phyloP scores from a whole-genome alignment of 2,113 vertebrate species.

The Mus pahari region DNA sequence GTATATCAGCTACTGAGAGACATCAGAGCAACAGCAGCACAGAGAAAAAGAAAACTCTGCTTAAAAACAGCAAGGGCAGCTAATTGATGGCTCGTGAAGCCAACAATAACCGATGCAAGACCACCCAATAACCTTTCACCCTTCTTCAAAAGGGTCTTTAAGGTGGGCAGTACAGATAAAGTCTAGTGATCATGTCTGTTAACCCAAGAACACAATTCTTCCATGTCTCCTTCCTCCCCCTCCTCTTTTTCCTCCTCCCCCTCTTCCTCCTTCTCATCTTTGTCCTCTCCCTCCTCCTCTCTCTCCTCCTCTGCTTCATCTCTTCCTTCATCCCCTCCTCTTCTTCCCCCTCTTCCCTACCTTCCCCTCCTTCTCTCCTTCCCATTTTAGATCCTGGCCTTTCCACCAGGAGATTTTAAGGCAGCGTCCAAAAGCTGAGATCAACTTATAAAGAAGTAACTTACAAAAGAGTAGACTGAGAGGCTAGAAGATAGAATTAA shows the following conservation, averaged over 20 bases:
- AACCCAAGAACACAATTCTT: rapidly evolving
- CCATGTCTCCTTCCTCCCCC: background rate
- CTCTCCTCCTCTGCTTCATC: background rate
- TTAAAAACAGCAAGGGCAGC: background rate
- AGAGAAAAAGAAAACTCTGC: slow-evolving; percentile 41
- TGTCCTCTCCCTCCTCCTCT: background rate
- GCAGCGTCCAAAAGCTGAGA: background rate
- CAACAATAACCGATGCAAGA: background rate
- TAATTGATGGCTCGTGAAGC: background rate
- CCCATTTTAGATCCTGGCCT: background rate
- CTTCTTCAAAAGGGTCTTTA: background rate
- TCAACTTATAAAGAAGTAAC: background rate
- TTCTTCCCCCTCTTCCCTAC: rapidly evolving
- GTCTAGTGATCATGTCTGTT: rapidly evolving
- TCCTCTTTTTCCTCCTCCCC: no score
- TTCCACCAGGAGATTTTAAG: background rate
- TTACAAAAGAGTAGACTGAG: background rate
- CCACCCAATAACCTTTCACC: background rate
- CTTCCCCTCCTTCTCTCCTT: background rate
- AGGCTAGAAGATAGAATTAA: background rate
- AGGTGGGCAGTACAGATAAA: background rate
- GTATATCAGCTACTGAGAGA: slow-evolving; percentile 44
- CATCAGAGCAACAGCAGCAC: background rate
- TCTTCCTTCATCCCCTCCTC: no score
- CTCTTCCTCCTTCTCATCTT: no score